A percentile compares a stretch with the other conserved stretches of the same genome.
phyloP scores from a whole-genome alignment of 1,140 invertebrate species.

The Pemphigus obesinymphae region DNA sequence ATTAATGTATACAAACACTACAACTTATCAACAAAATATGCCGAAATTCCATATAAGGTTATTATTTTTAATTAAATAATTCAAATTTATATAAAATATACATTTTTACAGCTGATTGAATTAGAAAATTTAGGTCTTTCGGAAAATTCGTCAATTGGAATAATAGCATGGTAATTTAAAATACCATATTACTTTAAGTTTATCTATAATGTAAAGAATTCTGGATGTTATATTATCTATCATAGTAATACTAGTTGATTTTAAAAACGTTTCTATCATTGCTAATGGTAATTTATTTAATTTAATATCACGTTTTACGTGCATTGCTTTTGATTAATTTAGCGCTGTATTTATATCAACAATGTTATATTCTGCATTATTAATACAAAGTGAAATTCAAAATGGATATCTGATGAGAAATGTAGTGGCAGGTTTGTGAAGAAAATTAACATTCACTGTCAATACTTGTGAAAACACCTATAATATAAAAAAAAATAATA shows the following conservation, averaged over 20 bases:
- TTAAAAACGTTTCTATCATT: not conserved
- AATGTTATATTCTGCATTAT: conserved; percentile 3
- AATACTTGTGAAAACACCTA: too few relatives aligned
- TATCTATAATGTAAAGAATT: too few relatives aligned
- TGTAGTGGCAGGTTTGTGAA: not conserved
- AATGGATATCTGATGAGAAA: conserved; percentile 21
- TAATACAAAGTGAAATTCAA: conserved; percentile 12
- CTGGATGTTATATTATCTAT: too few relatives aligned
- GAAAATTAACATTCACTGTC: not conserved
- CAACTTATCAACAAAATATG: not conserved
- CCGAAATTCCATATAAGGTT: conserved; percentile 6
- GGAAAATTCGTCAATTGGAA: not conserved
- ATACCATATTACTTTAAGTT: too few relatives aligned
- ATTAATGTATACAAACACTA: not conserved
- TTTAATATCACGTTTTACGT: too few relatives aligned
- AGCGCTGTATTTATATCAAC: conserved; percentile 10
- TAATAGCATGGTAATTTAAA: conserved; percentile 25
- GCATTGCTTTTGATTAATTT: not conserved
- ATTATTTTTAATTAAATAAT: not conserved
- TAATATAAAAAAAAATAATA: too few relatives aligned
- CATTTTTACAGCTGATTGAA: not conserved
- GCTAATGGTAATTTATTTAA: not conserved
- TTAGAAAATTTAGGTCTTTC: not conserved
- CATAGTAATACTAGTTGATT: too few relatives aligned
- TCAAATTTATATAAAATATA: not conserved